Base-by-base conservation (phyloP, 64 coral and sea anemone genomes). In the Trachythela sp. region DNA sequence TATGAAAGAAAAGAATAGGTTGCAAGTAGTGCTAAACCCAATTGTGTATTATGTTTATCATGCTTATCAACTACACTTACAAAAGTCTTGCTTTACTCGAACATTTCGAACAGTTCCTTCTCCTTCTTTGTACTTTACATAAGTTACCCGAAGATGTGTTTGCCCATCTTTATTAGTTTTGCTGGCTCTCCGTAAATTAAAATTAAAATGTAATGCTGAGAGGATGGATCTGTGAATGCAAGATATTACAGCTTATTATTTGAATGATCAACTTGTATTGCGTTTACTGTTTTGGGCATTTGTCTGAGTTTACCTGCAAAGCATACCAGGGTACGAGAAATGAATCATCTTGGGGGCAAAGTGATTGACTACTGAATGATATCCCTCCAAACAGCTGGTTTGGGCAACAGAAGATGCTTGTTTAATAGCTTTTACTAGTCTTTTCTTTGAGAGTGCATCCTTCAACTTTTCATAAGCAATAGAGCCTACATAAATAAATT, bases 321-420 rank as follows among this genome's bases (percentile, higher is more conserved):
- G 76, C 84, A 91, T 86, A 29, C 90, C 84, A 85, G 20, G 27
- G 39, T 77, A 91, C 32, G 84, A 86, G 85, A 48, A 91, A 32
- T 36, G 54, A 27, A 48, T 77, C 90, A 87, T 91, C 48, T 91
- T 91, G 2, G 90, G 90, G 13, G 84, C 84, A 83, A 85, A 91
- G 8, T 87, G 90, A 60, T 91, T 91, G 2, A 91, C 9, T 8
- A 91, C 90, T 27, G 90, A 91, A 35, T 91, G 90, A 40, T 86
- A 91, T 29, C 90, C 90, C 33, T 91, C 84, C 6, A 87, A 51
- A 36, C 27, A 38, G 39, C 90, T 91, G 17, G 90, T 91, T 54
- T 91, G 85, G 36, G 59, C 90, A 8, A 91, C 27, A 18, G 84
- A 84, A 9, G 90, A 91, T 54, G 64, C 40, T 34, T 91, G 37